These are phyloP conservation scores for Myotis yumanensis DNA, from an alignment of 2,113 vertebrate species.

Conservation along the genomic window DNA sequence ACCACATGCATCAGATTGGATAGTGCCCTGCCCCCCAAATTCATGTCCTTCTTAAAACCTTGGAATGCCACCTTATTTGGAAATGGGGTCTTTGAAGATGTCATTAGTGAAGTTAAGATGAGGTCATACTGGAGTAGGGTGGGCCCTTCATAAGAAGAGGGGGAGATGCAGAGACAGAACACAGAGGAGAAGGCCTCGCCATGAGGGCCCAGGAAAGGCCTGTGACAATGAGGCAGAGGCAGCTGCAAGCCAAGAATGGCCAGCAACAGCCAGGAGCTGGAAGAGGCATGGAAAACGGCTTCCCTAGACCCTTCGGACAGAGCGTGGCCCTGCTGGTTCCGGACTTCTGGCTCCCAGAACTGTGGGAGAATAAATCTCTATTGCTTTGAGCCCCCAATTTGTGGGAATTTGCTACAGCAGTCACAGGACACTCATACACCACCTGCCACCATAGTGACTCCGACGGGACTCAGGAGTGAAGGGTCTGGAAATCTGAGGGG, in stretches of 20 bases:
- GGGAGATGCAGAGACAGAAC: background rate
- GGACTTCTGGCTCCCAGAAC: background rate
- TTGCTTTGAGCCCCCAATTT: background rate
- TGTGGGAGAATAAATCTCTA: background rate
- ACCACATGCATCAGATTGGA: no score
- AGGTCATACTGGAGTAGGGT: background rate
- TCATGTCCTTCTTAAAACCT: background rate
- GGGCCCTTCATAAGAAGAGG: background rate
- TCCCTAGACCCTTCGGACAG: background rate
- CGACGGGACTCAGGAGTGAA: rapidly evolving
- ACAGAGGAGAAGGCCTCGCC: rapidly evolving
- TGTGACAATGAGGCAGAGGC: background rate
- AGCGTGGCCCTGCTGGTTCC: no score
- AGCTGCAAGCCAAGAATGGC: background rate
- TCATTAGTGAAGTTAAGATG: background rate
- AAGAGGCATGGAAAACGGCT: background rate
- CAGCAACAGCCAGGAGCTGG: background rate
- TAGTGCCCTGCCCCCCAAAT: background rate
- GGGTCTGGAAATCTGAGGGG: rapidly evolving
- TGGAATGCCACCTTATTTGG: background rate
- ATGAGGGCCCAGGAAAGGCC: background rate
- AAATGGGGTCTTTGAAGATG: background rate
- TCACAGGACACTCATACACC: rapidly evolving
- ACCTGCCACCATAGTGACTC: rapidly evolving
- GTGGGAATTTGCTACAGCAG: background rate